Evolutionary conservation across 2,888 invertebrate genomes (phyloP), one percentile per base, ranked within the genome.

Genomic region (Pristionchus mayeri): DNA sequence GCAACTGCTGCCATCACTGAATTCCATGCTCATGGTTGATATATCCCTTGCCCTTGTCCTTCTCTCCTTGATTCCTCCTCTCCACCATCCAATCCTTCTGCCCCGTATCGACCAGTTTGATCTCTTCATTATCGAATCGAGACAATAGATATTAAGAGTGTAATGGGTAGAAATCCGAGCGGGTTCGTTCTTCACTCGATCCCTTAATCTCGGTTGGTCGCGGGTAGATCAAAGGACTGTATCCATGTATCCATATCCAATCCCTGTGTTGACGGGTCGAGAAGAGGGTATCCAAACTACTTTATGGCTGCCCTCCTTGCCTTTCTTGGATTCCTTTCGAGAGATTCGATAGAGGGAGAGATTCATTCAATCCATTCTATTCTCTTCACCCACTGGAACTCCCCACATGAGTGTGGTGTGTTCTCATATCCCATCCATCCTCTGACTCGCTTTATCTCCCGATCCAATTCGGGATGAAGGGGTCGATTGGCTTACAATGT

Each of bases 111-210:
- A 6, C 63, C 63, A 0, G 30, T 63, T 34, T 63, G 63, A 63
- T 63, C 63, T 63, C 63, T 63, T 63, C 30, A 63, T 63, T 63
- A 63, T 63, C 18, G 63, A 63, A 63, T 63, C 34, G 30, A 63
- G 30, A 63, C 63, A 63, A 63, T 63, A 63, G 63, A 63, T 63
- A 63, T n/a, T 63, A 63, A 63, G 30, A 30, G 63, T 63, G 63
- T 63, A 63, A 63, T 63, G 27, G 54, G 54, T 54, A 24, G 54
- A 24, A 54, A 54, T 54, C 54, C 54, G 54, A 54, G 54, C 54
- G n/a, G 54, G 63, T 24, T 34, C 16, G 34, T 18, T 30, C 63
- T 30, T 24, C 63, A 30, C 63, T 2, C 11, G 34, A 63, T 63
- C 63, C 63, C 63, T 34, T 63, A 63, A 63, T 63, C 63, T 63